These are phyloP conservation scores for Empis livida DNA, from an alignment of 2,888 invertebrate genomes.

Conservation along the genomic window DNA sequence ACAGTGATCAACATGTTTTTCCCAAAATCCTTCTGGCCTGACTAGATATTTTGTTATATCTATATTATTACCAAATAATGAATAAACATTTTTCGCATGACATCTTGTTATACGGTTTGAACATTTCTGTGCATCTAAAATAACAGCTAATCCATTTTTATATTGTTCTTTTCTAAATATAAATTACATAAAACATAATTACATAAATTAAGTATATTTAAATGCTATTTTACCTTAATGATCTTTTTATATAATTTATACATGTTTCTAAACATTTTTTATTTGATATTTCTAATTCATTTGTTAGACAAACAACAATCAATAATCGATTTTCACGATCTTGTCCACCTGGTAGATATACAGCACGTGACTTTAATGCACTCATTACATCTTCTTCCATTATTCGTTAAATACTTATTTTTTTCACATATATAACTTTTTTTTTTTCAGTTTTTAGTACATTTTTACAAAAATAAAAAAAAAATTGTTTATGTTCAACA, in stretches of 20 bases:
- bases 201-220: too few relatives aligned
- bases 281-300: slow-evolving; percentile 41
- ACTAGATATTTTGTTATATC: slow-evolving; percentile 47
- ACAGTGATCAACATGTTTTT: slow-evolving; percentile 61
- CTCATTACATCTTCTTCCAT: slow-evolving; percentile 46
- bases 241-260: slow-evolving; percentile 31
- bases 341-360: slow-evolving; percentile 50
- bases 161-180: slow-evolving; percentile 1
- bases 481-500: too few relatives aligned
- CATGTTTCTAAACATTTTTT: slow-evolving; percentile 30
- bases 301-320: slow-evolving; percentile 46
- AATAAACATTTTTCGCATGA: slow-evolving; percentile 44
- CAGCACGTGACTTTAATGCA: slow-evolving; percentile 45
- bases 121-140: slow-evolving; percentile 51
- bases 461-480: too few relatives aligned
- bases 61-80: slow-evolving; percentile 39
- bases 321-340: slow-evolving; percentile 52
- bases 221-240: slow-evolving; percentile 30
- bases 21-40: slow-evolving; percentile 62
- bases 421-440: neutral
- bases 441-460: neutral
- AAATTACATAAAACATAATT: slow-evolving; percentile 1
- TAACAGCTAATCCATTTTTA: slow-evolving; percentile 42
- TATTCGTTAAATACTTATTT: neutral
- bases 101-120: slow-evolving; percentile 48